A percentile compares a stretch with the other conserved stretches of the same genome.
These are phyloP conservation scores for Bathybates hornii DNA, from an alignment of 2,113 vertebrate species.

Conservation along the genomic window DNA sequence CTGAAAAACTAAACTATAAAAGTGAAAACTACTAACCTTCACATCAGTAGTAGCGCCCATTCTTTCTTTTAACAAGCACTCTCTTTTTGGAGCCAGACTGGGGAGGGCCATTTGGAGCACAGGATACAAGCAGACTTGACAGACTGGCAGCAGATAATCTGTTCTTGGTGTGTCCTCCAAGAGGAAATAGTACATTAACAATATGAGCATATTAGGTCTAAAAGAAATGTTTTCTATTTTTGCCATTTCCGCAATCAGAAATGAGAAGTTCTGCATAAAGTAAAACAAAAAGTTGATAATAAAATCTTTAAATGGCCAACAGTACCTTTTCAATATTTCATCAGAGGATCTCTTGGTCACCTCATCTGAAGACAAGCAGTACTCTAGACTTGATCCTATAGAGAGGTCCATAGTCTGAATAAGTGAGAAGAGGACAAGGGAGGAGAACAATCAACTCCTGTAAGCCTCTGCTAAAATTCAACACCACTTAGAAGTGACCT, in stretches of 20 bases:
- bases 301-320: background rate
- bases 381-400: background rate
- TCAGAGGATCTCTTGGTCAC: background rate
- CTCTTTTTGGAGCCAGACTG: background rate
- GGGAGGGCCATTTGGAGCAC: background rate
- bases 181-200: background rate
- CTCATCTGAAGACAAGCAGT: background rate
- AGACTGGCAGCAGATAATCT: background rate
- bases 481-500: conserved; percentile 49
- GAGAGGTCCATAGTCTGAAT: conserved; percentile 3
- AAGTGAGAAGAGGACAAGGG: conserved; percentile 4
- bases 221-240: background rate
- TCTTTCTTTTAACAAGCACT: background rate
- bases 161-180: background rate
- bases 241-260: background rate
- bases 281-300: background rate
- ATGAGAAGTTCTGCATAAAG: background rate
- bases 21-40: conserved; percentile 13
- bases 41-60: background rate
- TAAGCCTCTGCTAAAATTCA: background rate
- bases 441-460: background rate
- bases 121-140: background rate
- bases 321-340: conserved; percentile 3
- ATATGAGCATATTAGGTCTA: background rate
- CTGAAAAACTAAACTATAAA: background rate